Base-by-base conservation (phyloP, 1,140 invertebrate genomes). In the Sminthurinus signatus region DNA sequence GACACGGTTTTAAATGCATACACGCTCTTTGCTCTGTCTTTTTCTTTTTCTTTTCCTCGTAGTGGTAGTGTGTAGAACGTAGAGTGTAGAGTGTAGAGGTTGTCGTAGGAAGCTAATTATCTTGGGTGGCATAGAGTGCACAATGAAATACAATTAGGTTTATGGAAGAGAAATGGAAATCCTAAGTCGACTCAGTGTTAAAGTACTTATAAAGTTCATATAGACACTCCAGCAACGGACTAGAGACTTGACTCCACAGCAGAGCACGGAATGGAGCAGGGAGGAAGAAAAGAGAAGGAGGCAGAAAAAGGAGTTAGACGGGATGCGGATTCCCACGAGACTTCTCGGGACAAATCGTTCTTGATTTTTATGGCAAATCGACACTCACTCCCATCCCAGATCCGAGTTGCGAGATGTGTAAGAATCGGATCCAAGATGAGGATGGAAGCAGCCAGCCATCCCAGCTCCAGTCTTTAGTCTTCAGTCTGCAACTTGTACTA, bases 331-430 rank as follows among this genome's bases (percentile, higher is more conserved):
- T 69, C 68, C 68, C 68, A 65, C 57, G 68, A 66, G 63, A 63
- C 57, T 58, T 15, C 60, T 32, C 31, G 60, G 64, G 63, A 66
- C 63, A 66, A 69, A 69, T 69, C 68, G 68, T 57, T 69, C 60
- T 56, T 69, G 68, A 69, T 69, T 64, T 69, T 65, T 69, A 69
- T 70, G 61, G 68, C 64, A 70, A 67, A 66, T 67, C 64, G 50
- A 67, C 68, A 70, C 64, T 64, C 62, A 55, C 64, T 51, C 39
- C n/a, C n/a, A n/a, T n/a, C n/a, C n/a, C n/a, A n/a, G n/a, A n/a
- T n/a, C n/a, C n/a, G n/a, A n/a, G n/a, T n/a, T n/a, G n/a, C n/a
- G n/a, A n/a, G n/a, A n/a, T n/a, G n/a, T n/a, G n/a, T n/a, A n/a
- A n/a, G n/a, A n/a, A n/a, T n/a, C n/a, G n/a, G n/a, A n/a, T n/a